Evolutionary conservation across 2,797 vertebrate species (phyloP).

Genomic region (Eupleurogrammus muticus): DNA sequence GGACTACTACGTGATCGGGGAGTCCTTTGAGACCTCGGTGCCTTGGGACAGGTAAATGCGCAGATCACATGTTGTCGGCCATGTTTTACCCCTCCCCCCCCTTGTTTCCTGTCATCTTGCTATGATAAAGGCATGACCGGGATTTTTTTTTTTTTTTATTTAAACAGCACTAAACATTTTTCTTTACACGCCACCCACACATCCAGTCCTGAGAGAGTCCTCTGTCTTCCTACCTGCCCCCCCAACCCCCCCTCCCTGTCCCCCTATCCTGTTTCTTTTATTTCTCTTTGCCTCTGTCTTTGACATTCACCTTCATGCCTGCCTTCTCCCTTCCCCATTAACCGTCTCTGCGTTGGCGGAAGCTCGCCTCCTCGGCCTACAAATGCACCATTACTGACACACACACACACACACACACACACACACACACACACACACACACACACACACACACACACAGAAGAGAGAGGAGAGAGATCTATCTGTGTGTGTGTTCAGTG

Average conservation of each 20-base stretch:
- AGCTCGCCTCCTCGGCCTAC: slow-evolving; percentile 45
- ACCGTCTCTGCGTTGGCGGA: slow-evolving; percentile 46
- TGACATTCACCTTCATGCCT: slow-evolving; percentile 69
- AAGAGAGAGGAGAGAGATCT: background rate
- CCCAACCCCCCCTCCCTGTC: background rate
- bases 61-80: background rate
- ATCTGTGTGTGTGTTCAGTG: slow-evolving; percentile 18
- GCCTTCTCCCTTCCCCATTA: slow-evolving; percentile 51
- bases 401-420: slow-evolving; percentile 11
- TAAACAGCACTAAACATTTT: slow-evolving; percentile 37
- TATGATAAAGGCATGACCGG: slow-evolving; percentile 5
- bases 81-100: background rate
- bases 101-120: background rate
- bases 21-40: slow-evolving; percentile 99
- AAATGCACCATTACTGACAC: slow-evolving; percentile 24
- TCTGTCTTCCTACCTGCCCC: slow-evolving; percentile 16
- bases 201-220: slow-evolving; percentile 28
- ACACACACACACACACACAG: background rate
- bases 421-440: background rate
- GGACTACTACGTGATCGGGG: slow-evolving; percentile 96
- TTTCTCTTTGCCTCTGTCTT: slow-evolving; percentile 48
- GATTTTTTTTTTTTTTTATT: slow-evolving; percentile 17
- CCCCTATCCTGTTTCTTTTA: slow-evolving; percentile 27
- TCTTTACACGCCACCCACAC: slow-evolving; percentile 46
- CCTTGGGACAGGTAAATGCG: slow-evolving; percentile 97